Conservation (phyloP, 2,888 invertebrate genomes). For the Lasioglossum marginatum region DNA sequence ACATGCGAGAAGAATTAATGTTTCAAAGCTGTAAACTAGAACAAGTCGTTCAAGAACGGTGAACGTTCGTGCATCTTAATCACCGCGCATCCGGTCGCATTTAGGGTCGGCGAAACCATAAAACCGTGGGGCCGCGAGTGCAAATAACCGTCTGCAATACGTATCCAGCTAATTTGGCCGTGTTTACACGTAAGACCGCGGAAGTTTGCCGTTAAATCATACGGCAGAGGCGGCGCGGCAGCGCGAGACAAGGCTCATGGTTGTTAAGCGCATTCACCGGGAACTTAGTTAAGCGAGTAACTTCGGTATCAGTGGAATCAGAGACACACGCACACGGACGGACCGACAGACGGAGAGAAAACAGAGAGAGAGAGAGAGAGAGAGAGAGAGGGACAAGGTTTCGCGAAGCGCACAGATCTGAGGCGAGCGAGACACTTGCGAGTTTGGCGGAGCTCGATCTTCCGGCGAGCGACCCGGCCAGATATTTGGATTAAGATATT, state of each 20-base stretch:
- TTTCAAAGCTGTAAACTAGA: background rate
- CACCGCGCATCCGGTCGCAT: background rate
- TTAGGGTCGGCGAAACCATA: slow-evolving; percentile 4
- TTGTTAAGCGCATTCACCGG: slow-evolving; percentile 58
- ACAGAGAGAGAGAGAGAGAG: background rate
- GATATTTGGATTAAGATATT: slow-evolving; percentile 47
- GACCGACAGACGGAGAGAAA: background rate
- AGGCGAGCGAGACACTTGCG: background rate
- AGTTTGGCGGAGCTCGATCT: slow-evolving; percentile 9
- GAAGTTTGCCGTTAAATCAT: slow-evolving; percentile 62
- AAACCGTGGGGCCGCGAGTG: slow-evolving; percentile 24
- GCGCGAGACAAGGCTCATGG: slow-evolving; percentile 48
- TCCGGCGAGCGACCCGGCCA: slow-evolving; percentile 6
- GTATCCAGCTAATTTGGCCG: slow-evolving; percentile 58
- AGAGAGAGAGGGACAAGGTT: background rate
- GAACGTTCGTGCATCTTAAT: slow-evolving; percentile 5
- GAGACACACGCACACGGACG: slow-evolving; percentile 21
- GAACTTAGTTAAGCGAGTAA: slow-evolving; percentile 59
- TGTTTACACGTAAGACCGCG: slow-evolving; percentile 56
- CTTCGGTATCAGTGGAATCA: slow-evolving; percentile 59
- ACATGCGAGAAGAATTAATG: background rate
- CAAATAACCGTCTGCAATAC: slow-evolving; percentile 42
- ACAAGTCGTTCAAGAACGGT: background rate
- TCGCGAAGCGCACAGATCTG: background rate
- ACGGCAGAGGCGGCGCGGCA: slow-evolving; percentile 28